Conservation (phyloP, 2,888 invertebrate genomes). For the Microdon myrmicae region DNA sequence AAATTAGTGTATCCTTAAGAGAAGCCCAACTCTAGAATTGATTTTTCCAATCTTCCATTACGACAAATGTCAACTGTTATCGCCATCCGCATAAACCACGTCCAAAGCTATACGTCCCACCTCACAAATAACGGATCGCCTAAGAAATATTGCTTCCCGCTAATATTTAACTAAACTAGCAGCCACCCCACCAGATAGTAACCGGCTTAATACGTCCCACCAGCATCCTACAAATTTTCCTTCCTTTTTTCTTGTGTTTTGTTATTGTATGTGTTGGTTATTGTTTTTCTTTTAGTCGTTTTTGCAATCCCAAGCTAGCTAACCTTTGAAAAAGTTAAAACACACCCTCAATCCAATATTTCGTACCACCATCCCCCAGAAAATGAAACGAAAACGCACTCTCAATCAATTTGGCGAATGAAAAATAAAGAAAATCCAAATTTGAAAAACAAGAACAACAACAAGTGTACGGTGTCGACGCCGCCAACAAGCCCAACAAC, state of each 20-base stretch:
- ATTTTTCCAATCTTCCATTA: conserved; percentile 1
- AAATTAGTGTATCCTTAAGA: too few species aligned
- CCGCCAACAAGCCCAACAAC: conserved; percentile 10
- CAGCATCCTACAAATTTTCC: too few species aligned
- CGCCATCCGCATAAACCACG: background rate
- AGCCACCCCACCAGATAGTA: background rate
- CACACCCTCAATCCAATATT: conserved; percentile 48
- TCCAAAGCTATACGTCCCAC: background rate
- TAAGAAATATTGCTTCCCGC: conserved; percentile 7
- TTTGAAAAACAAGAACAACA: too few species aligned
- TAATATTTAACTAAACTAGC: too few species aligned
- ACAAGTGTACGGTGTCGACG: too few species aligned
- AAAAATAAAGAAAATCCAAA: conserved; percentile 28
- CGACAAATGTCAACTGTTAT: background rate
- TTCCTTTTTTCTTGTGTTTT: background rate
- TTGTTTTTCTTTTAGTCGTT: too few species aligned
- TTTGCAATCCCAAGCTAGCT: background rate
- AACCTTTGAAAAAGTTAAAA: conserved; percentile 19
- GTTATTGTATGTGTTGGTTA: too few species aligned
- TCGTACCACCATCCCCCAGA: conserved; percentile 2
- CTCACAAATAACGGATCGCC: conserved; percentile 4
- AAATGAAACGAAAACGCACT: conserved; percentile 32
- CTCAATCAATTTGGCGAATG: conserved; percentile 49
- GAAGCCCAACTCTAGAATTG: background rate
- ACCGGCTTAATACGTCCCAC: conserved; percentile 7